These are phyloP conservation scores for Heliconius aoede DNA, from an alignment of 2,888 invertebrate genomes.

Conservation along the genomic window DNA sequence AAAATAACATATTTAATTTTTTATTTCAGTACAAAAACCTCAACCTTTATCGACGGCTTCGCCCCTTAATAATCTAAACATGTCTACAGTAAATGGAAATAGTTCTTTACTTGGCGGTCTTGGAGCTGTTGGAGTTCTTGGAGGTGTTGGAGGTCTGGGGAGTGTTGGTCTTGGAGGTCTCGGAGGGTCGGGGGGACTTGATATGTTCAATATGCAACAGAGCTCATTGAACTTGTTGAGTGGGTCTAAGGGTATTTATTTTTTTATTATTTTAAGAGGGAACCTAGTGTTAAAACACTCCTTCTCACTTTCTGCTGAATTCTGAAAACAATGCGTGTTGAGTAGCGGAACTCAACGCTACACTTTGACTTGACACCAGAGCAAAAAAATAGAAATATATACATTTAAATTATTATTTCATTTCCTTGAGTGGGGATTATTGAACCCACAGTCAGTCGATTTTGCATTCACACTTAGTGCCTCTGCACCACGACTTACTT, in stretches of 20 bases:
- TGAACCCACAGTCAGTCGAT: too few species aligned
- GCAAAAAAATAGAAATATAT: too few species aligned
- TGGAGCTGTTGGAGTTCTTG: not conserved
- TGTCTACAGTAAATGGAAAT: slow-evolving; percentile 8
- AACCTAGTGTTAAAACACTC: too few species aligned
- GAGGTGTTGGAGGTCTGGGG: slow-evolving; percentile 38
- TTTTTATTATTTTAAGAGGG: too few species aligned
- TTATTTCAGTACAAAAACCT: slow-evolving; percentile 49
- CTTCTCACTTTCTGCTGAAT: too few species aligned
- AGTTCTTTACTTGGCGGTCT: slow-evolving; percentile 11
- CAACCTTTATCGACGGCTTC: slow-evolving; percentile 37
- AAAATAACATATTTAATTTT: not conserved
- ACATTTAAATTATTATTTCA: too few species aligned
- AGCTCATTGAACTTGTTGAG: slow-evolving; percentile 66
- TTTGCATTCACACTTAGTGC: too few species aligned
- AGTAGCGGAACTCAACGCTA: too few species aligned
- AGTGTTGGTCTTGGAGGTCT: slow-evolving; percentile 48
- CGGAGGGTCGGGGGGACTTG: slow-evolving; percentile 42
- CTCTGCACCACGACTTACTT: too few species aligned
- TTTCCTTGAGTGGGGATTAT: too few species aligned
- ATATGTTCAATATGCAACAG: slow-evolving; percentile 67
- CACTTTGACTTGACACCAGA: too few species aligned
- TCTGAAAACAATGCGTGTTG: too few species aligned
- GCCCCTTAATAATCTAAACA: not conserved
- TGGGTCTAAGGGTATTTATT: slow-evolving; percentile 64